These are phyloP conservation scores for Channa maculata DNA, from an alignment of 2,113 vertebrate genomes.

Conservation along the genomic window DNA sequence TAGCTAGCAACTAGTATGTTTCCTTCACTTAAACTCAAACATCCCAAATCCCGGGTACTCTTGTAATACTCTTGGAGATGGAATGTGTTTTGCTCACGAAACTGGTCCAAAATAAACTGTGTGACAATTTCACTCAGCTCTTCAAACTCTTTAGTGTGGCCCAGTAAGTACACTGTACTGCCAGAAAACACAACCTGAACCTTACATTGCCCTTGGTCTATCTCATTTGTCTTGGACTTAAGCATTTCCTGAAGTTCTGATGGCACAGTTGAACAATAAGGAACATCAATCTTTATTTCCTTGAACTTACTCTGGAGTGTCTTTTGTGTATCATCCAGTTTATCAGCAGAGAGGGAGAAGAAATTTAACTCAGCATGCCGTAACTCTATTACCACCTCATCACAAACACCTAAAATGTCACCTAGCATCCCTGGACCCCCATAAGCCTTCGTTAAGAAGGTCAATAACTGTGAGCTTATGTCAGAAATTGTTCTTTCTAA, in stretches of 20 bases:
- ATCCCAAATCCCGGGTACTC: background rate
- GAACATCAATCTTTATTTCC: slow-evolving; percentile 39
- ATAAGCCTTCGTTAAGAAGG: slow-evolving; percentile 58
- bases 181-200: slow-evolving; percentile 19
- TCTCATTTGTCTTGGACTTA: slow-evolving; percentile 17
- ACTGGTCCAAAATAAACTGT: no score
- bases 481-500: slow-evolving; percentile 36
- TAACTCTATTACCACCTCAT: slow-evolving; percentile 56
- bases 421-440: slow-evolving; percentile 19
- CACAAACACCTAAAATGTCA: slow-evolving; percentile 34
- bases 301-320: slow-evolving; percentile 37
- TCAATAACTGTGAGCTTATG: slow-evolving; percentile 38
- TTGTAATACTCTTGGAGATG: no score
- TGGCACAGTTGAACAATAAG: slow-evolving; percentile 3
- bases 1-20: slow-evolving; percentile 30
- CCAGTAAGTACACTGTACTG: slow-evolving; percentile 35
- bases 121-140: slow-evolving; percentile 39
- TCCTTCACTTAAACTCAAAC: background rate
- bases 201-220: slow-evolving; percentile 39
- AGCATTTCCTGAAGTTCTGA: slow-evolving; percentile 46
- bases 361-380: slow-evolving; percentile 53
- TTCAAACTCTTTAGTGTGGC: slow-evolving; percentile 49
- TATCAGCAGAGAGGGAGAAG: slow-evolving; percentile 33
- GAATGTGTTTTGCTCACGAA: no score
- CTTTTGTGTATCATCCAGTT: slow-evolving; percentile 33